Evolutionary conservation across 2,888 invertebrate genomes (phyloP).

Genomic region (Yponomeuta cagnagella): DNA sequence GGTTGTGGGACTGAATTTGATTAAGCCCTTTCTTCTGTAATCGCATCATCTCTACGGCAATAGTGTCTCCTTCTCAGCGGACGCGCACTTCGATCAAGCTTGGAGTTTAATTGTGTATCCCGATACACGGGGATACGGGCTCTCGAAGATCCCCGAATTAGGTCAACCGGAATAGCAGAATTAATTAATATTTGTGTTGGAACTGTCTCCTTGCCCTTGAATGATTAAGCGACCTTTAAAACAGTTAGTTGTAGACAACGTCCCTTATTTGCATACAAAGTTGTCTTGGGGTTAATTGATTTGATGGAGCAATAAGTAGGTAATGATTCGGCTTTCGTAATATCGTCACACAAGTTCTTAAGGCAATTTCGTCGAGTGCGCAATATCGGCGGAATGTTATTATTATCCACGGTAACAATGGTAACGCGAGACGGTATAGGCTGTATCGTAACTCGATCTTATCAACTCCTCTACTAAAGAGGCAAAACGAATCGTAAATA

Average conservation of each 20-base stretch:
- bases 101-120: conserved; percentile 68
- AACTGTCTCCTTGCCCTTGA: conserved; percentile 66
- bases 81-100: conserved; percentile 18
- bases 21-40: conserved; percentile 15
- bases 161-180: conserved; percentile 60
- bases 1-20: conserved; percentile 15
- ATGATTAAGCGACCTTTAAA: conserved; percentile 68
- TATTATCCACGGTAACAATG: conserved; percentile 41
- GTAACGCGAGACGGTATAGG: conserved; percentile 66
- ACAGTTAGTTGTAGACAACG: conserved; percentile 52
- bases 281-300: conserved; percentile 37
- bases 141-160: conserved; percentile 40
- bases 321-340: conserved; percentile 16
- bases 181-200: conserved; percentile 73
- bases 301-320: conserved; percentile 25
- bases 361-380: conserved; percentile 6
- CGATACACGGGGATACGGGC: conserved; percentile 57
- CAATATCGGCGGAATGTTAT: conserved; percentile 31
- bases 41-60: conserved; percentile 6
- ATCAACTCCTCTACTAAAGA: conserved; percentile 54
- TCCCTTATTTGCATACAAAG: conserved; percentile 45
- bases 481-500: conserved; percentile 67
- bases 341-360: conserved; percentile 8
- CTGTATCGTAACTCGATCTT: conserved; percentile 63
- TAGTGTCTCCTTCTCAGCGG: conserved; percentile 4